A percentile compares a stretch with the other conserved stretches of the same genome.
phyloP scores from a whole-genome alignment of 2,797 vertebrate species.

The Trichosurus vulpecula region DNA sequence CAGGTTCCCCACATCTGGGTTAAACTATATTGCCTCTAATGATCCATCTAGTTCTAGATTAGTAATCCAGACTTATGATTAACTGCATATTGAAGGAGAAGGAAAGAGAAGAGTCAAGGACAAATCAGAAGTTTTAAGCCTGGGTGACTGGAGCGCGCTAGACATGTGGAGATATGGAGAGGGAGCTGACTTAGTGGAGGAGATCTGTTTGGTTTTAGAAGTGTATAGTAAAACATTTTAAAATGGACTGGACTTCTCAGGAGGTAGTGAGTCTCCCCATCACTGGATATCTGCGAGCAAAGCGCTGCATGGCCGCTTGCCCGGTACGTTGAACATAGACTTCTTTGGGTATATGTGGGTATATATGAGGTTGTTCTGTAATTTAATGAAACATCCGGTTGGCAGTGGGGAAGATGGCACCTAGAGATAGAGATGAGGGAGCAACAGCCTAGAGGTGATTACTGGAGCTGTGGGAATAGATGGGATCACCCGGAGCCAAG shows the following conservation, averaged over 20 bases:
- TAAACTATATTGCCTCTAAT: not conserved
- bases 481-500: not conserved
- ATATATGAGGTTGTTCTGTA: not conserved
- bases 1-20: too few relatives aligned
- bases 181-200: not conserved
- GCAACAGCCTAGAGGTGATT: not conserved
- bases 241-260: not conserved
- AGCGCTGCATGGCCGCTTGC: not conserved
- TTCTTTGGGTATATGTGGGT: not conserved
- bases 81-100: not conserved
- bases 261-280: not conserved
- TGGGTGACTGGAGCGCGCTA: not conserved
- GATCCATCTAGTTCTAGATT: not conserved
- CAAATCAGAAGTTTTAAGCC: not conserved
- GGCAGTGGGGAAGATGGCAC: not conserved
- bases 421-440: not conserved
- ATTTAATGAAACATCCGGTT: not conserved
- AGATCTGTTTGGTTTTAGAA: not conserved
- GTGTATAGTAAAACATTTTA: not conserved
- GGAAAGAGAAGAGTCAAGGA: not conserved
- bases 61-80: not conserved
- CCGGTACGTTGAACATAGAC: not conserved
- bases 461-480: not conserved
- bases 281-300: not conserved
- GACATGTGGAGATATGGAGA: not conserved